These are phyloP conservation scores for Electrona antarctica DNA, from an alignment of 2,113 vertebrate genomes.

Conservation along the genomic window DNA sequence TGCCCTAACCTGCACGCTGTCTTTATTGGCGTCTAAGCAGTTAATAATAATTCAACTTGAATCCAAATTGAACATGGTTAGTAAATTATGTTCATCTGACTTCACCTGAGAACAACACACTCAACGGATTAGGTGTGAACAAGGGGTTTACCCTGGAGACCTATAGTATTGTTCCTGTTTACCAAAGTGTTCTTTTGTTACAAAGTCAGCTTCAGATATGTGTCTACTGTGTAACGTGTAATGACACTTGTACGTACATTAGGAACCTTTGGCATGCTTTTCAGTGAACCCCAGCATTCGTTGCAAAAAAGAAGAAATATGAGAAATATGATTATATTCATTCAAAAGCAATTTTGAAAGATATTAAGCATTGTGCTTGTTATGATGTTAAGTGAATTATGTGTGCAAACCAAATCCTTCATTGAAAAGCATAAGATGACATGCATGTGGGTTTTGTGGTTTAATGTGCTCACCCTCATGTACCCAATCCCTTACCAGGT, in stretches of 20 bases:
- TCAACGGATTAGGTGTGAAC: too few species aligned
- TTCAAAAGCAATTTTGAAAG: neutral
- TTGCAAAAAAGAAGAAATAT: neutral
- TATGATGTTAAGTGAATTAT: neutral
- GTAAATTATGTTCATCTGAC: too few species aligned
- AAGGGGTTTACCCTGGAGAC: neutral
- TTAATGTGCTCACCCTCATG: conserved; percentile 75
- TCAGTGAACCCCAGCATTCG: conserved; percentile 45
- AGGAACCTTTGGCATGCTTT: conserved; percentile 53
- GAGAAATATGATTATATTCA: neutral
- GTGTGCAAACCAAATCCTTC: neutral
- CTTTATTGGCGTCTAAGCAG: too few species aligned
- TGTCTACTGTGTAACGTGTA: conserved; percentile 29
- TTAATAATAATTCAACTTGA: too few species aligned
- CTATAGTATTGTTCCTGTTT: conserved; percentile 23
- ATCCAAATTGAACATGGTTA: too few species aligned
- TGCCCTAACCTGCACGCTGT: too few species aligned
- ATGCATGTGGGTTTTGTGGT: conserved; percentile 61
- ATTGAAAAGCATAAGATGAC: conserved; percentile 65
- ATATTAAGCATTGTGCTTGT: too few species aligned
- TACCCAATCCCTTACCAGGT: conserved; percentile 87
- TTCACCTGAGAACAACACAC: too few species aligned
- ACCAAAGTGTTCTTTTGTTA: conserved; percentile 5
- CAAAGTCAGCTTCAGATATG: neutral
- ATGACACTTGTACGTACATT: conserved; percentile 32